Evolutionary conservation across 2,888 invertebrate species (phyloP), one percentile per base, ranked within the genome.

Genomic region (Chaetogeoica ovagalla): DNA sequence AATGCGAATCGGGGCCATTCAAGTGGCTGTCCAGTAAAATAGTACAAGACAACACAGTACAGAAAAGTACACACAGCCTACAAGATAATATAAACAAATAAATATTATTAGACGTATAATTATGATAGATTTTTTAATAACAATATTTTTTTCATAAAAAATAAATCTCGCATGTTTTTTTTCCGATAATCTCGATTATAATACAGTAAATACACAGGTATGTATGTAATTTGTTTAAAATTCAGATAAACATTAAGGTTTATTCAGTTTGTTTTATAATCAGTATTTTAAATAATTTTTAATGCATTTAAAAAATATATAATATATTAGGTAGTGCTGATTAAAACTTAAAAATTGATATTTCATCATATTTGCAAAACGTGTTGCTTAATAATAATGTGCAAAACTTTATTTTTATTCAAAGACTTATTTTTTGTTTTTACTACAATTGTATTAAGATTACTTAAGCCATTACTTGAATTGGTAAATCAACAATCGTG

Each of bases 21-120:
- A n/a, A 88, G 85, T 0, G 96, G 94, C 85, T 97, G 97, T 30
- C 91, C 91, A 0, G 96, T 96, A 89, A 97, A 89, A 86, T 91
- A 91, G 87, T 96, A 97, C 0, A 94, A 92, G 72, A 95, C 91
- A 81, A 90, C 86, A 11, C 92, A 91, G 85, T 94, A 97, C 9
- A 91, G 86, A 15, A 93, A 86, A 0, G 95, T 94, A 84, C 92
- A 93, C 37, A 91, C 86, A 0, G 92, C 87, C 91, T 91, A 86
- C 62, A 87, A 87, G 69, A 82, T 83, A 83, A 23, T 60, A 60
- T 21, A 7, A 59, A 59, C 21, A 60, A 60, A 55, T 19, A 55
- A 19, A 55, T 52, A 52, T 55, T 55, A 19, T 1, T 55, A 55
- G 19, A 55, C 11, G 11, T 3, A 48, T 13, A 11, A 15, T 55